Conservation (phyloP, 2,797 vertebrate genomes). For the Sylvia borin region DNA sequence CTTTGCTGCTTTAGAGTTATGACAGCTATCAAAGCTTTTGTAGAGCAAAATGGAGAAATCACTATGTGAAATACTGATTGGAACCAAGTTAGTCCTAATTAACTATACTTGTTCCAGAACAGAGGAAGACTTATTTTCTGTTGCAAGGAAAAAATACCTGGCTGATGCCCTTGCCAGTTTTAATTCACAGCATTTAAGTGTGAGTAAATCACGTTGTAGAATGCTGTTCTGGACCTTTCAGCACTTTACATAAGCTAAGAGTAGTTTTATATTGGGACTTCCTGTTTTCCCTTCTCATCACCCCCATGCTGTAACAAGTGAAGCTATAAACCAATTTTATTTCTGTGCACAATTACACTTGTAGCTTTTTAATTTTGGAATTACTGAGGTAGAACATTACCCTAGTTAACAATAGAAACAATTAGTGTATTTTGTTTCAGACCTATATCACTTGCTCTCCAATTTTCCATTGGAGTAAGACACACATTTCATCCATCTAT, state of each 20-base stretch:
- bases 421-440: background rate
- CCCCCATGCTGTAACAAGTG: background rate
- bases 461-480: background rate
- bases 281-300: background rate
- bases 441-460: background rate
- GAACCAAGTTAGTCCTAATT: background rate
- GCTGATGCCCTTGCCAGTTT: background rate
- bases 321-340: background rate
- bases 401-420: background rate
- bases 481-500: background rate
- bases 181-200: background rate
- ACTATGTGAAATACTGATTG: background rate
- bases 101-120: background rate
- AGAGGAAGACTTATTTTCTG: background rate
- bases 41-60: background rate
- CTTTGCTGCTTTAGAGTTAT: background rate
- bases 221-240: background rate
- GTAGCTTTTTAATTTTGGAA: background rate
- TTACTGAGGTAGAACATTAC: background rate
- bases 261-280: background rate
- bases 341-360: background rate
- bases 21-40: background rate
- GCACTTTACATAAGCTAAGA: background rate
- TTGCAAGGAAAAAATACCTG: background rate
- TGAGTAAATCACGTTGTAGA: background rate